A percentile compares a stretch with the other conserved stretches of the same genome.
Evolutionary conservation across 2,113 vertebrate species (phyloP).

Genomic region (Periophthalmodon schlosseri): DNA sequence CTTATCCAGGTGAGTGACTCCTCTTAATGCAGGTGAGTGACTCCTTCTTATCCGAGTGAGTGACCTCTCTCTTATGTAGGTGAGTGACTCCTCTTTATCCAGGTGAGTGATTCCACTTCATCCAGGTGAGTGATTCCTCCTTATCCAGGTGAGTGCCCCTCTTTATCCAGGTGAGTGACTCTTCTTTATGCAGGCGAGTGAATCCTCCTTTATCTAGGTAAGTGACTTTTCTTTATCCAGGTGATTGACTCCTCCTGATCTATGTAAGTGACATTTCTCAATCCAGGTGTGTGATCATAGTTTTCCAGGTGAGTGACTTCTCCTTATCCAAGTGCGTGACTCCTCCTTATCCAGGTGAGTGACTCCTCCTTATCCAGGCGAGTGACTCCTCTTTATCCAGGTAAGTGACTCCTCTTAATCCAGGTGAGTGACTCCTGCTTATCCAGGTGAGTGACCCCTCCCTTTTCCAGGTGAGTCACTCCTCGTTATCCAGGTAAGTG

Average conservation of each 20-base stretch:
- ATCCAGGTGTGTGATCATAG: background rate
- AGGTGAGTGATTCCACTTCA: too few species aligned
- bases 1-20: constrained; percentile 30
- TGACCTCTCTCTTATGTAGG: background rate
- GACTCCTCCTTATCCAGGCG: background rate
- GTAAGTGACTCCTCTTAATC: background rate
- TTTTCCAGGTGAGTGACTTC: too few species aligned
- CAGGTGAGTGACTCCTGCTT: background rate
- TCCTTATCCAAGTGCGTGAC: constrained; percentile 90
- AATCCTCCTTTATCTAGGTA: constrained; percentile 93
- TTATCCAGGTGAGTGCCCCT: background rate
- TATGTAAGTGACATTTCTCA: too few species aligned
- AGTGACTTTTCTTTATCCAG: background rate
- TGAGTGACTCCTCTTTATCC: background rate
- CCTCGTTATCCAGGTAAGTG: background rate
- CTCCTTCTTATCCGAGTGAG: background rate
- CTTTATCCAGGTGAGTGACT: background rate
- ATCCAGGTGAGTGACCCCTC: background rate
- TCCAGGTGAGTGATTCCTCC: too few species aligned
- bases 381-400: background rate
- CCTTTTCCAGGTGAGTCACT: background rate
- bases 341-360: background rate
- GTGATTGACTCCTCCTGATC: background rate
- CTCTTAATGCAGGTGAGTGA: background rate
- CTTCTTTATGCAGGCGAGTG: too few species aligned